Conservation (phyloP, 2,113 vertebrate genomes). For the Podarcis raffonei region DNA sequence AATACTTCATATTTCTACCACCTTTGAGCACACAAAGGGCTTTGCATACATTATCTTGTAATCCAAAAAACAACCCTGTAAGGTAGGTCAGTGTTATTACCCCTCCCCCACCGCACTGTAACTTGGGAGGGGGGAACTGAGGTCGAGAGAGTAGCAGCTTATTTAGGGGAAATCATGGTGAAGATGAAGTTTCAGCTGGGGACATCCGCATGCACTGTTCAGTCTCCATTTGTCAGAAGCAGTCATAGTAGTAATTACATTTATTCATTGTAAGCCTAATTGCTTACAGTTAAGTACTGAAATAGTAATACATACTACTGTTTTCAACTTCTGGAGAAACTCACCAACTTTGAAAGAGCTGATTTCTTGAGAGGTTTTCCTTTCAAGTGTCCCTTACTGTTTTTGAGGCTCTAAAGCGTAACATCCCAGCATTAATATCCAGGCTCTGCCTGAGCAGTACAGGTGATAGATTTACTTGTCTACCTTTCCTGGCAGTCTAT, state of each 20-base stretch:
- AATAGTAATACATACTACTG: not conserved
- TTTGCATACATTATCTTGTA: not conserved
- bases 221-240: too few species aligned
- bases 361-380: conserved; percentile 20
- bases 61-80: not conserved
- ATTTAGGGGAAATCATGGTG: not conserved
- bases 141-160: not conserved
- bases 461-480: conserved; percentile 45
- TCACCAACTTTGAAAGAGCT: not conserved
- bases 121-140: not conserved
- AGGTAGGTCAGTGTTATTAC: not conserved
- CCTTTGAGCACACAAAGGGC: not conserved
- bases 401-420: conserved; percentile 32
- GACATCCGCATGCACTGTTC: not conserved
- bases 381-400: conserved; percentile 24
- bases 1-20: not conserved
- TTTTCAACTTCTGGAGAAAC: not conserved
- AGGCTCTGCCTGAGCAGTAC: conserved; percentile 20
- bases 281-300: not conserved
- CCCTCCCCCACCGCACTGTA: not conserved
- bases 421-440: conserved; percentile 46
- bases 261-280: too few species aligned
- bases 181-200: not conserved
- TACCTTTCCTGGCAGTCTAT: conserved; percentile 39
- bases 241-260: too few species aligned